phyloP scores from a whole-genome alignment of 1,140 invertebrate genomes.

The Drosophila serrata region DNA sequence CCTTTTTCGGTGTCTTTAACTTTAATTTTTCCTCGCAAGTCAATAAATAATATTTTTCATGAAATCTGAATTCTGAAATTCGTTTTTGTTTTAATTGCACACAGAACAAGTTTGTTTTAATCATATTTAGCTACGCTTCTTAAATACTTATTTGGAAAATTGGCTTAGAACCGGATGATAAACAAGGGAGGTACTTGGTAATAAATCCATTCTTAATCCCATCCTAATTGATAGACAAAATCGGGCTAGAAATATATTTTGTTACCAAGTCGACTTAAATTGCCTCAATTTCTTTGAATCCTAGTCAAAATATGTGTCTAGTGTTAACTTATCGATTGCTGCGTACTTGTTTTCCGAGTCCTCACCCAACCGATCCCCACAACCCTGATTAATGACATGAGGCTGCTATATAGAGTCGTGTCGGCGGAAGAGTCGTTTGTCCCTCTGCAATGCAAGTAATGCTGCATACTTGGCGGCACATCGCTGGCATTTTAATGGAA shows the following conservation, averaged over 20 bases:
- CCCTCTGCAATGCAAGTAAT: constrained; percentile 40
- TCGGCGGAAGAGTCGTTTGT: constrained; percentile 12
- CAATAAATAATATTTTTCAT: too few relatives aligned
- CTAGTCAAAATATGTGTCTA: background rate
- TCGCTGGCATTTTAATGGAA: constrained; percentile 72
- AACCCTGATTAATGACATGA: constrained; percentile 51
- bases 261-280: background rate
- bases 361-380: background rate
- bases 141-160: background rate
- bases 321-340: background rate
- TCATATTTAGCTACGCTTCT: background rate
- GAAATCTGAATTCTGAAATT: too few relatives aligned
- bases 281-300: background rate
- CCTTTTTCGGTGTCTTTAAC: background rate
- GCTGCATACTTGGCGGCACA: constrained; percentile 67
- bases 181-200: background rate
- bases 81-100: too few relatives aligned
- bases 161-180: background rate
- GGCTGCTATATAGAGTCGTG: constrained; percentile 26
- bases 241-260: background rate
- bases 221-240: background rate
- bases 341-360: background rate
- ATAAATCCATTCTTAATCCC: background rate
- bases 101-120: background rate
- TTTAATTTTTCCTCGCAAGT: too few relatives aligned